Evolutionary conservation across 2,797 vertebrate genomes (phyloP).

Genomic region (Sarcoramphus papa): DNA sequence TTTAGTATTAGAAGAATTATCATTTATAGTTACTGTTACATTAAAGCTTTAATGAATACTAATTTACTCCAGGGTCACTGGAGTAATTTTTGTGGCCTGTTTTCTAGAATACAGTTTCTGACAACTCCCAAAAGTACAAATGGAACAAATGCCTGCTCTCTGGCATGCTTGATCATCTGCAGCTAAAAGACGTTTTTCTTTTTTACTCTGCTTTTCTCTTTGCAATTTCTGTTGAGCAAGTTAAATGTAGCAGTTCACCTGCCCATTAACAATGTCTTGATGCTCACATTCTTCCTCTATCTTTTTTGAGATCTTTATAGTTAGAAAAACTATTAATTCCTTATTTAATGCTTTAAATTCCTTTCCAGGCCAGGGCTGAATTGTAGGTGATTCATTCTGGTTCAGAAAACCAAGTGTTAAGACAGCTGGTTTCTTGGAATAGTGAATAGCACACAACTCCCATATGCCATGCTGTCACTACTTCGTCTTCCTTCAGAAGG

Average conservation of each 20-base stretch:
- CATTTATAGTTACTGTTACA: neutral
- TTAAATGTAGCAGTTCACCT: neutral
- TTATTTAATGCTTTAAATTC: neutral
- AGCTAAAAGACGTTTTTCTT: neutral
- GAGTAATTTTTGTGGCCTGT: neutral
- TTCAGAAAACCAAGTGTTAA: neutral
- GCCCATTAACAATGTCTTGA: neutral
- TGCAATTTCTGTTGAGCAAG: neutral
- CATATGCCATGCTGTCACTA: neutral
- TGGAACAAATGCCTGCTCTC: neutral
- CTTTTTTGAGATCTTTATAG: neutral
- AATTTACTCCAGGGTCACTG: neutral
- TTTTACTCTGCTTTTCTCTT: neutral
- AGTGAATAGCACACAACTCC: neutral
- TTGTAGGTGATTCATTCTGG: neutral
- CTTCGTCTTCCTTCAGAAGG: neutral
- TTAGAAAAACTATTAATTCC: neutral
- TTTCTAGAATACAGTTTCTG: neutral
- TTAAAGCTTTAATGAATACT: neutral
- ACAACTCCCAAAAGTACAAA: neutral
- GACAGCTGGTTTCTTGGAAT: neutral
- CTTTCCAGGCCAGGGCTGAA: neutral
- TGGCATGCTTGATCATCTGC: neutral
- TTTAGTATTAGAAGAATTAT: neutral
- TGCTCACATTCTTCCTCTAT: neutral